Base-by-base conservation (phyloP, 2,113 vertebrate genomes). In the Hypocryptadius cinnamomeus region DNA sequence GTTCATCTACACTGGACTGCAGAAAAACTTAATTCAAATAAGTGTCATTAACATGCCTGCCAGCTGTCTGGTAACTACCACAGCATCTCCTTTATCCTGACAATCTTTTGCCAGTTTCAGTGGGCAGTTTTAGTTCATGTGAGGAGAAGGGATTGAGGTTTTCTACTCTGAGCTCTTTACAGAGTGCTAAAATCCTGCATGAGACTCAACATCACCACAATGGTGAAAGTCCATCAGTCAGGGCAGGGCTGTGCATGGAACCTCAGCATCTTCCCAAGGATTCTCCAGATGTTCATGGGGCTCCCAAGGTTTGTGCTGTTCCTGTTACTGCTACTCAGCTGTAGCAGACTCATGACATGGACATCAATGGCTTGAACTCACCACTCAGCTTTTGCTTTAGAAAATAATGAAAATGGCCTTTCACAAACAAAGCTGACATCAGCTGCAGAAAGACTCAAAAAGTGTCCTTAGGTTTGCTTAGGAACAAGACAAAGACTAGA, bases 331-430 rank as follows among this genome's bases (percentile, higher is more conserved):
- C 7, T 57, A 1, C 6, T 48, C 37, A 76, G 11, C 40, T 23
- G 48, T 31, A 40, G 48, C 25, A n/a, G 5, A 24, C 40, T 33
- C 18, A 3, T 22, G 42, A 3, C 16, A 6, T 3, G 0, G 2
- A 19, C 65, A 27, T 30, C 63, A 56, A 9, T 11, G 40, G 23
- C 23, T 14, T 13, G 35, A 83, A 28, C 27, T 21, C 35, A n/a
- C 31, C n/a, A 3, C 15, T 53, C 31, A 63, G 19, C 2, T 71
- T 74, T 50, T 53, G 22, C 35, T 63, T 79, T 44, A 54, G 42
- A 35, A 54, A 70, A 92, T 50, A 79, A 92, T 11, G 35, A 84
- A 89, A 66, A 79, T n/a, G 9, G 5, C 8, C 7, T 79, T 78
- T 79, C 31, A 15, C 37, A 24, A 21, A 27, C 33, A 61, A 53